Evolutionary conservation across 2,113 vertebrate genomes (phyloP).

Genomic region (Colossoma macropomum): DNA sequence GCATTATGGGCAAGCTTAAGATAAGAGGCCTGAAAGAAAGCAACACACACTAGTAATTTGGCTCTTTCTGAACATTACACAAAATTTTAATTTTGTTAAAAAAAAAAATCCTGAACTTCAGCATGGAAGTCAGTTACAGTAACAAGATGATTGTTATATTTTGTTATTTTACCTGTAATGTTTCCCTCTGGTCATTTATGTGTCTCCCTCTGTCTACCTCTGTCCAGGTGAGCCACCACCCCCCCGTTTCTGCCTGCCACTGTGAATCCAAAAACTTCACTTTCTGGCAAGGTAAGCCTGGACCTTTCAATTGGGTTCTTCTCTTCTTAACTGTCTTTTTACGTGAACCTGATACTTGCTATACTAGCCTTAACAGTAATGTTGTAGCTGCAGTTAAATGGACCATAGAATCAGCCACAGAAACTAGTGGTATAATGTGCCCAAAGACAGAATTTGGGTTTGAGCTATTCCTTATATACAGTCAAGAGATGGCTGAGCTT

Average conservation of each 20-base stretch:
- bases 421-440: not conserved
- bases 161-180: not conserved
- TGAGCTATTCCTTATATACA: not conserved
- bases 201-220: slow-evolving; percentile 9
- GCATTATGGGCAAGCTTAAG: no score
- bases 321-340: not conserved
- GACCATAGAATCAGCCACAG: not conserved
- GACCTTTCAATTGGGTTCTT: not conserved
- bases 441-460: not conserved
- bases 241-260: slow-evolving; percentile 97
- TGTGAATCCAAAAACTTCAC: slow-evolving; percentile 99
- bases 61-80: no score
- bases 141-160: no score
- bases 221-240: slow-evolving; percentile 97
- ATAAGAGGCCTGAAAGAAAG: no score
- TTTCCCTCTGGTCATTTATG: not conserved
- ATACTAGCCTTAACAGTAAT: not conserved
- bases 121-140: no score
- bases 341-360: not conserved
- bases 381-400: not conserved
- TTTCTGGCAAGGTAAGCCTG: slow-evolving; percentile 95
- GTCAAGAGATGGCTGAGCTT: not conserved
- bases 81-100: no score
- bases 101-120: no score
- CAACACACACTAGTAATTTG: no score